Percentiles rank a stretch among this genome's conserved stretches.
phyloP scores from a whole-genome alignment of 2,113 vertebrate genomes.

The Megaceryle torquata region DNA sequence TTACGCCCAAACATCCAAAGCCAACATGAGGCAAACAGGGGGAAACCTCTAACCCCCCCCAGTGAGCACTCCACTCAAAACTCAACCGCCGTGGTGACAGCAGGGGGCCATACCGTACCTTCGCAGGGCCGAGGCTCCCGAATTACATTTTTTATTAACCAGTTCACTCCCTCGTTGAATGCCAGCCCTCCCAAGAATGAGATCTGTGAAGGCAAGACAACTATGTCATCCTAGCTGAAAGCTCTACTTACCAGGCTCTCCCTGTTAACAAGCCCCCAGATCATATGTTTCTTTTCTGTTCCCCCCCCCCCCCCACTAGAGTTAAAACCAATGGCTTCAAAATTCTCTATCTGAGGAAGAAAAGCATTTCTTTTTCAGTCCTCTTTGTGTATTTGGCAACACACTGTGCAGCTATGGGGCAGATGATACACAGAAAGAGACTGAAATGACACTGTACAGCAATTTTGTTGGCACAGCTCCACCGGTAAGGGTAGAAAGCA shows the following conservation, averaged over 20 bases:
- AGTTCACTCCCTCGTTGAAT: slow-evolving; percentile 95
- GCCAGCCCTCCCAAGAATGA: slow-evolving; percentile 93
- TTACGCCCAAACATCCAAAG: neutral
- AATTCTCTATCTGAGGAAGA: neutral
- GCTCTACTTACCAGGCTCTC: neutral
- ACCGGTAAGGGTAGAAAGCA: neutral
- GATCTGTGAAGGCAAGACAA: slow-evolving; percentile 79
- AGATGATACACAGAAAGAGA: neutral
- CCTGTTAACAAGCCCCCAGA: neutral
- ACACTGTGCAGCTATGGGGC: neutral
- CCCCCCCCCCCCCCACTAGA: neutral
- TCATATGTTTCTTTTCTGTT: neutral
- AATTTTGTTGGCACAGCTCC: neutral
- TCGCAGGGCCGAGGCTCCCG: slow-evolving; percentile 92
- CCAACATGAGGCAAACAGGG: neutral
- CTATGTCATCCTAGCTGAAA: neutral
- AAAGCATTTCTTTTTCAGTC: neutral
- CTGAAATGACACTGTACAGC: neutral
- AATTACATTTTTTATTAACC: slow-evolving; percentile 93
- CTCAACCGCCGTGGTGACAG: neutral
- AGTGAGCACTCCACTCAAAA: neutral
- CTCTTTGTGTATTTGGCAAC: neutral
- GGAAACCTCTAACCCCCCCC: neutral
- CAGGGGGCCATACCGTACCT: slow-evolving; percentile 72
- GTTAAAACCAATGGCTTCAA: neutral